Percentiles rank a stretch among this genome's conserved stretches.
Conservation (phyloP, 2,113 vertebrate species). For the Ranitomeya variabilis region DNA sequence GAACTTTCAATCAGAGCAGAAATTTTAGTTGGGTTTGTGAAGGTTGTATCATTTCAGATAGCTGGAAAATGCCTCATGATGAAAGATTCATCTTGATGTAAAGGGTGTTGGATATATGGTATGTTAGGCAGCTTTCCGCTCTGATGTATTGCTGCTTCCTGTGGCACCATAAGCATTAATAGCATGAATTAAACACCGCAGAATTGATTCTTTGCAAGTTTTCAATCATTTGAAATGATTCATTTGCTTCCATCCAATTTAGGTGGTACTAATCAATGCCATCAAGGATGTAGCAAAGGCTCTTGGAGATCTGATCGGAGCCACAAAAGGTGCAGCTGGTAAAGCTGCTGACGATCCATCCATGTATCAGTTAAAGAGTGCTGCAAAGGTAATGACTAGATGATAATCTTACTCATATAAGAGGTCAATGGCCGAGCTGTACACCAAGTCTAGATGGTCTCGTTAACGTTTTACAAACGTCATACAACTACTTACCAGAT, state of each 20-base stretch:
- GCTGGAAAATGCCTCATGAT: background rate
- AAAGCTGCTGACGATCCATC: constrained; percentile 95
- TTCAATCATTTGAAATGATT: background rate
- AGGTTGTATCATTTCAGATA: background rate
- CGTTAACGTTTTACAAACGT: no score
- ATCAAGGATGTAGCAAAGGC: constrained; percentile 98
- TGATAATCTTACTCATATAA: no score
- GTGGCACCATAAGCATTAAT: background rate
- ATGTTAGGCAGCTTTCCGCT: background rate
- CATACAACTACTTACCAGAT: no score
- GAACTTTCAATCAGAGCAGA: constrained; percentile 40
- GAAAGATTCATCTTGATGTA: constrained; percentile 32
- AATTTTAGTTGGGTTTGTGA: background rate
- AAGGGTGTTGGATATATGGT: background rate
- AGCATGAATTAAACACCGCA: background rate
- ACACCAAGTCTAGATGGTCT: no score
- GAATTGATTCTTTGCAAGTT: background rate
- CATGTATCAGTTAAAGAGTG: constrained; percentile 98
- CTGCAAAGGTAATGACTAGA: constrained; percentile 85
- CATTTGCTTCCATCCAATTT: constrained; percentile 41
- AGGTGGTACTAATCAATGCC: constrained; percentile 98
- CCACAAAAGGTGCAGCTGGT: constrained; percentile 95
- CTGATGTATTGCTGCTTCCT: constrained; percentile 31
- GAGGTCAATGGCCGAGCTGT: no score
- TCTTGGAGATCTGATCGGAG: constrained; percentile 93